phyloP scores from a whole-genome alignment of 2,113 vertebrate species.

The Anolis carolinensis region DNA sequence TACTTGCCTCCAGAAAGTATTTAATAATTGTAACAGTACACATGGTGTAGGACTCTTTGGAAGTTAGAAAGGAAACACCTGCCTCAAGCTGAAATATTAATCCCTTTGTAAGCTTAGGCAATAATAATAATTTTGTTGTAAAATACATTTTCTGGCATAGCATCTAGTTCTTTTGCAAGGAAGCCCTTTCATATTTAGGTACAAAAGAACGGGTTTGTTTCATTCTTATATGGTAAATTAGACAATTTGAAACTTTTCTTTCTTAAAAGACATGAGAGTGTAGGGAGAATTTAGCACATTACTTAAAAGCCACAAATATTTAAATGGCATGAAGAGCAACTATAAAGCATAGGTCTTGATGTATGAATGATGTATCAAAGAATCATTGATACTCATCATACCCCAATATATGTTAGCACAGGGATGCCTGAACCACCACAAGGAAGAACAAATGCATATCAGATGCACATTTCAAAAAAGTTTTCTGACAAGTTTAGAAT shows the following conservation, averaged over 20 bases:
- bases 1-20: no score
- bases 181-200: no score
- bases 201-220: no score
- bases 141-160: no score
- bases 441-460: background rate
- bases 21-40: no score
- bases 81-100: background rate
- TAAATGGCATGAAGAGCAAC: background rate
- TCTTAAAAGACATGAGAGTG: no score
- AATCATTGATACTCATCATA: background rate
- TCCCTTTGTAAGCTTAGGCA: background rate
- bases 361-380: background rate
- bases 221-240: no score
- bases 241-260: no score
- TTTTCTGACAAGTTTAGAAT: no score
- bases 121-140: no score
- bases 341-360: background rate
- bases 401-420: background rate
- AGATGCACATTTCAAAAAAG: background rate
- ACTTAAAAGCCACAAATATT: background rate
- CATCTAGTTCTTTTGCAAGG: no score
- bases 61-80: background rate
- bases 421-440: background rate
- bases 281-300: background rate
- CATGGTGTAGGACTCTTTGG: no score